Evolutionary conservation across 2,797 vertebrate genomes (phyloP), one percentile per base, ranked within the genome.

Genomic region (Cottoperca gobio): DNA sequence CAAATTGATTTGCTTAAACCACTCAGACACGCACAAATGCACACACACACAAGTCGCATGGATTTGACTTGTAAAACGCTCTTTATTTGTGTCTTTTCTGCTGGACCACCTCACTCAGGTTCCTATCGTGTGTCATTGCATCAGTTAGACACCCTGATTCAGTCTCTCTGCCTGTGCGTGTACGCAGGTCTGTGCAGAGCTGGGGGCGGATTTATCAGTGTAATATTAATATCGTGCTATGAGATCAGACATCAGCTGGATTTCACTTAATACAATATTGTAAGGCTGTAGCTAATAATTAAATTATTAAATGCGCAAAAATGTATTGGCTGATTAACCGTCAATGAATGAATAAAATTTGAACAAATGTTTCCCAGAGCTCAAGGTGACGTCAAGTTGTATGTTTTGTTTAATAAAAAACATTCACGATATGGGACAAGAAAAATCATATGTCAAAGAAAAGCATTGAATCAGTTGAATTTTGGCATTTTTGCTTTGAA

Each of bases 61-160:
- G 73, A 85, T 82, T 85, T 84, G 85, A 84, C 73, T 84, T 78
- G 73, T 79, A 76, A 84, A 87, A 80, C 2, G 19, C 65, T 23
- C 8, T 24, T 77, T 31, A 76, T 78, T 55, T 76, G 68, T 77
- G 40, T 57, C 31, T 78, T 67, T 79, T 78, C 24, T 50, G 21
- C 50, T 4, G n/a, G 73, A 82, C 76, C 82, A 76, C 74, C 64
- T 78, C 79, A 24, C 48, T 65, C 74, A 81, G 83, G 77, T 76
- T 86, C 52, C 53, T 48, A 61, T 78, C 68, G 17, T 60, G 70
- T 82, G 77, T 37, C 60, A 54, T 49, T 65, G 81, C 71, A 81
- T 85, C 84, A 78, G 78, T 86, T 83, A 76, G 45, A 81, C 60
- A 71, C 46, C 73, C 52, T 74, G 74, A 82, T 73, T 85, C 82